Evolutionary conservation across 2,888 invertebrate genomes (phyloP), one percentile per base, ranked within the genome.

Genomic region (Epistrophe grossulariae): DNA sequence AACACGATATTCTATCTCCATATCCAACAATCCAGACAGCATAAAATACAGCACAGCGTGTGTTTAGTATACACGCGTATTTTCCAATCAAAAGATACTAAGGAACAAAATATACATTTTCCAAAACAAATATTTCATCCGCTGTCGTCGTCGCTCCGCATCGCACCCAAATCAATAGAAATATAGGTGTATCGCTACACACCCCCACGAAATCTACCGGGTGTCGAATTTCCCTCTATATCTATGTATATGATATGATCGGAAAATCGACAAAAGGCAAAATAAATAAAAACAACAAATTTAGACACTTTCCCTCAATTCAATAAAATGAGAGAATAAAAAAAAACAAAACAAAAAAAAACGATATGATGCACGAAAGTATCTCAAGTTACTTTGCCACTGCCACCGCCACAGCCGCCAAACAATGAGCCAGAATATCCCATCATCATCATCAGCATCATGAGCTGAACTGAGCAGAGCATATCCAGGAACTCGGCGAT

Each of bases 321-420:
- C 43, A 48, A 68, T 74, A 55, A 71, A 77, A 70, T 60, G 13
- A 62, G 9, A 17, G 4, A 28, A 4, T 10, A 10, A 15, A 52
- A 5, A 52, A 59, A 35, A n/a, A n/a, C n/a, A n/a, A n/a, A n/a
- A n/a, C n/a, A n/a, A 60, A 17, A 62, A 24, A 66, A 50, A 35
- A 13, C 19, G 40, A 64, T 45, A 48, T 31, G 38, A 40, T 50
- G 55, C 70, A 76, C 57, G 40, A 66, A 79, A 83, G 79, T 72
- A 83, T 87, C 87, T 87, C 83, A 79, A 76, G 72, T 87, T 83
- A 87, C 87, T 68, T 50, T 50, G 50, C 68, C 35, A 50, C 43
- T 28, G 45, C 35, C 35, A 31, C 64, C 28, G 31, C 43, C 35
- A 31, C 64, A n/a, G 31, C 43, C 50, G 35, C 43, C 79, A 72